Percentiles rank a stretch among this genome's conserved stretches.
Conservation (phyloP, 2,888 invertebrate genomes). For the Acanthoscelides obtectus region DNA sequence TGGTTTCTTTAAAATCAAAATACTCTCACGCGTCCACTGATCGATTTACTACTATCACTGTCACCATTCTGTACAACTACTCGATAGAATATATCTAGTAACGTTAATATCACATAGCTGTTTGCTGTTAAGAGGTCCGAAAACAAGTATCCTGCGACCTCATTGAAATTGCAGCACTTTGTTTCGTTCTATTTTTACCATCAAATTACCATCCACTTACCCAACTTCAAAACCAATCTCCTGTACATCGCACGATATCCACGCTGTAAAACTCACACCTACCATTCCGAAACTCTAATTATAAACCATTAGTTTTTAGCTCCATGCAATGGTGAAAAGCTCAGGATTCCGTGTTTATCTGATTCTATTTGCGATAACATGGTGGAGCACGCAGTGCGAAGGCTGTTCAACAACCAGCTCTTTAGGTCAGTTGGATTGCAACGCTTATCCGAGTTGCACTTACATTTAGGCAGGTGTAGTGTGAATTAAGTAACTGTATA, state of each 20-base stretch:
- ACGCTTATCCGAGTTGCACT: conserved; percentile 1
- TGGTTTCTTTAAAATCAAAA: too few relatives aligned
- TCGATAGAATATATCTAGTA: too few relatives aligned
- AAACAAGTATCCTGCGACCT: not conserved
- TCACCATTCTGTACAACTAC: too few relatives aligned
- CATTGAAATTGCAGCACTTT: not conserved
- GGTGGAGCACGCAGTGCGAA: conserved; percentile 3
- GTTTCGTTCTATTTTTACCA: not conserved
- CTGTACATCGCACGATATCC: not conserved
- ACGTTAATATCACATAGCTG: too few relatives aligned
- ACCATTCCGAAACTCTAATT: conserved; percentile 6
- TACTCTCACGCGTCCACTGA: too few relatives aligned
- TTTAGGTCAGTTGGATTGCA: conserved; percentile 5
- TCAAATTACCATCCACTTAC: not conserved
- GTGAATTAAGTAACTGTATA: not conserved
- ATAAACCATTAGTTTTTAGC: conserved; percentile 7
- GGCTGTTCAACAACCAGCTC: conserved; percentile 4
- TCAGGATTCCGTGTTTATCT: conserved; percentile 33
- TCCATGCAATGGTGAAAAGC: conserved; percentile 24
- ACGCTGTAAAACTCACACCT: not conserved
- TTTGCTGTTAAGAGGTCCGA: not conserved
- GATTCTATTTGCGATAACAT: conserved; percentile 38
- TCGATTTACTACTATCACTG: too few relatives aligned
- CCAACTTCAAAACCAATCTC: not conserved
- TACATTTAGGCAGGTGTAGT: not conserved